These are phyloP conservation scores for Seriola rivoliana DNA, from an alignment of 2,113 vertebrate genomes.

Conservation along the genomic window DNA sequence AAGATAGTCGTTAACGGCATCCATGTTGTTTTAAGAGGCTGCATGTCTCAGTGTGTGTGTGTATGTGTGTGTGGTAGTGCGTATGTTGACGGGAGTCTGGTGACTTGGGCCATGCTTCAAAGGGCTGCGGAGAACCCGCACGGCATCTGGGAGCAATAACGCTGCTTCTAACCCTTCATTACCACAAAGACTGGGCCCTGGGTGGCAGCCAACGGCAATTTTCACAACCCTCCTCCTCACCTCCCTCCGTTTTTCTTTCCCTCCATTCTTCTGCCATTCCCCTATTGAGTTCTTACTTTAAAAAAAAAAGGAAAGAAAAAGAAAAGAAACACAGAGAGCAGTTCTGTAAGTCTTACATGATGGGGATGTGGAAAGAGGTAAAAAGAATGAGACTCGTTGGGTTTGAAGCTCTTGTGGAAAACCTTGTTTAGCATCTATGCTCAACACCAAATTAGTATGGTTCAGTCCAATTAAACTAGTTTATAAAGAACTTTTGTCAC, in stretches of 20 bases:
- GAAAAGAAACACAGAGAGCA: conserved; percentile 31
- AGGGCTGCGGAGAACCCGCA: conserved; percentile 80
- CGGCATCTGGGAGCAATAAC: conserved; percentile 89
- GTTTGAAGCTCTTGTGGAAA: conserved; percentile 21
- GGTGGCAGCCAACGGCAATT: conserved; percentile 86
- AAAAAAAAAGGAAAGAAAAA: neutral
- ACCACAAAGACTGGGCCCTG: conserved; percentile 86
- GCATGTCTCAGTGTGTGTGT: conserved; percentile 46
- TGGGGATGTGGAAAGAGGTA: conserved; percentile 21
- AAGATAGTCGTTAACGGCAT: conserved; percentile 63
- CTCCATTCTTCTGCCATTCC: conserved; percentile 73
- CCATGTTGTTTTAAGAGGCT: conserved; percentile 72
- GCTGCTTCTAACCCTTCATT: conserved; percentile 86
- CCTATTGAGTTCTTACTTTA: conserved; percentile 61
- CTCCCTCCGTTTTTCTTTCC: conserved; percentile 76
- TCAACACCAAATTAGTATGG: neutral
- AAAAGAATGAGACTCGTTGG: conserved; percentile 12
- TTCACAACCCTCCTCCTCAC: conserved; percentile 81
- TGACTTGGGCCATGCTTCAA: conserved; percentile 85
- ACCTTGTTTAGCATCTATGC: neutral
- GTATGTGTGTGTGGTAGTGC: conserved; percentile 45
- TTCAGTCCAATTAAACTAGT: neutral
- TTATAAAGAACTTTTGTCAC: neutral
- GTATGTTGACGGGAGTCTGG: conserved; percentile 63
- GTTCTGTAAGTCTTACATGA: conserved; percentile 46